phyloP scores from a whole-genome alignment of 1,140 invertebrate species.

The Stegodyphus mimosarum region DNA sequence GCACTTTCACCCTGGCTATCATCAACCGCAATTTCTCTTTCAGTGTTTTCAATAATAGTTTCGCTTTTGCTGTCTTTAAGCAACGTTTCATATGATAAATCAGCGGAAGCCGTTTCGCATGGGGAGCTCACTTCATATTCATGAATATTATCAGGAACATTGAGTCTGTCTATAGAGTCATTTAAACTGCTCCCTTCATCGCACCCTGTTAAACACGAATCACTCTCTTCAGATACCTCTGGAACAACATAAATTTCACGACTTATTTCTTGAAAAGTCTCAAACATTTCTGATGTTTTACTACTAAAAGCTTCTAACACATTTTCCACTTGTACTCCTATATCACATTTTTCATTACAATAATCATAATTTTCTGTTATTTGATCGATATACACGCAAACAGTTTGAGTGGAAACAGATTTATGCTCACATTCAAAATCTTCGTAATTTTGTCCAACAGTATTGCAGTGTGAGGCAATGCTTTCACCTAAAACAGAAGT shows the following conservation, averaged over 20 bases:
- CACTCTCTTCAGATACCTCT: constrained; percentile 39
- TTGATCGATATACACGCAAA: neutral
- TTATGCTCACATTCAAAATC: neutral
- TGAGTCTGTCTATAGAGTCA: neutral
- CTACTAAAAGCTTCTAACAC: neutral
- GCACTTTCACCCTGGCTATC: no score
- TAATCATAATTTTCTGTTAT: no score
- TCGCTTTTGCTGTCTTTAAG: no score
- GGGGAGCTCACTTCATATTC: no score
- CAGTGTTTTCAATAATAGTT: no score
- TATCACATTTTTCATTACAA: neutral
- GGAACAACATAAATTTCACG: constrained; percentile 56
- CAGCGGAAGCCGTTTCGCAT: no score
- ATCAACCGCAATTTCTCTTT: no score
- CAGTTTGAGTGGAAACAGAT: constrained; percentile 27
- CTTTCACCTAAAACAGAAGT: no score
- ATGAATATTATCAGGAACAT: neutral
- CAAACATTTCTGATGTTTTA: neutral
- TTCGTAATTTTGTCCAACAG: neutral
- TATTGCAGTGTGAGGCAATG: no score
- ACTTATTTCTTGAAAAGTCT: constrained; percentile 34
- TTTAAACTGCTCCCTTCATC: neutral
- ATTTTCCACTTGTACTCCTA: constrained; percentile 18
- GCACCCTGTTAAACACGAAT: neutral
- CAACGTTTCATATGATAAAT: no score